A percentile compares a stretch with the other conserved stretches of the same genome.
These are phyloP conservation scores for Panagrolaimus sp. DNA, from an alignment of 1,140 invertebrate species.

Conservation along the genomic window DNA sequence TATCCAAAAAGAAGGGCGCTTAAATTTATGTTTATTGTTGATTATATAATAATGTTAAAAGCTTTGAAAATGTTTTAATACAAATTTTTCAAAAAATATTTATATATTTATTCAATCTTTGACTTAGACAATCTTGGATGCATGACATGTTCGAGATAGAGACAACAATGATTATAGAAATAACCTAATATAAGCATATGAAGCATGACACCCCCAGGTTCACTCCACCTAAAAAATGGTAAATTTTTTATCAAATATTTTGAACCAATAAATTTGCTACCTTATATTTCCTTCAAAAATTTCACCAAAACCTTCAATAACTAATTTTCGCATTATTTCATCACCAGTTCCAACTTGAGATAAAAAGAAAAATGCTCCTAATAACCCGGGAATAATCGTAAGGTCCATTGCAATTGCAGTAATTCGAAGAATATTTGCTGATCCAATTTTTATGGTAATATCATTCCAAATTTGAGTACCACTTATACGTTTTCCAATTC, in stretches of 20 bases:
- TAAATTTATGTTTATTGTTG: constrained; percentile 21
- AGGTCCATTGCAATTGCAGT: constrained; percentile 43
- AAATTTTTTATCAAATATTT: neutral
- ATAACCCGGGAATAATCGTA: constrained; percentile 54
- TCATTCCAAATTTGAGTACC: neutral
- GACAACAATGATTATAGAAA: constrained; percentile 51
- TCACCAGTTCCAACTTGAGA: constrained; percentile 41
- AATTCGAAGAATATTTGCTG: constrained; percentile 31
- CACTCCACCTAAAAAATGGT: constrained; percentile 15
- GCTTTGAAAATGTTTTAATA: neutral
- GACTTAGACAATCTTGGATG: constrained; percentile 1
- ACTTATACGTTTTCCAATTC: constrained; percentile 36
- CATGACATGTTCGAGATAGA: constrained; percentile 45
- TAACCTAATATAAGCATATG: constrained; percentile 53
- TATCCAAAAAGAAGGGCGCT: constrained; percentile 53
- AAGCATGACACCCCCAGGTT: constrained; percentile 46
- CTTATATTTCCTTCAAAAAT: neutral
- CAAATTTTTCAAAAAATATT: neutral
- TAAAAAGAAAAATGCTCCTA: constrained; percentile 57
- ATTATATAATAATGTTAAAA: neutral
- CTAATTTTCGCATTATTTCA: constrained; percentile 44
- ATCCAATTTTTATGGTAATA: constrained; percentile 25
- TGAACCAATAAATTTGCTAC: neutral
- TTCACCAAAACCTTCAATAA: constrained; percentile 39
- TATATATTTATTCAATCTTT: constrained; percentile 15